Conservation (phyloP, 2,797 vertebrate species). For the Galagoides demidoff region DNA sequence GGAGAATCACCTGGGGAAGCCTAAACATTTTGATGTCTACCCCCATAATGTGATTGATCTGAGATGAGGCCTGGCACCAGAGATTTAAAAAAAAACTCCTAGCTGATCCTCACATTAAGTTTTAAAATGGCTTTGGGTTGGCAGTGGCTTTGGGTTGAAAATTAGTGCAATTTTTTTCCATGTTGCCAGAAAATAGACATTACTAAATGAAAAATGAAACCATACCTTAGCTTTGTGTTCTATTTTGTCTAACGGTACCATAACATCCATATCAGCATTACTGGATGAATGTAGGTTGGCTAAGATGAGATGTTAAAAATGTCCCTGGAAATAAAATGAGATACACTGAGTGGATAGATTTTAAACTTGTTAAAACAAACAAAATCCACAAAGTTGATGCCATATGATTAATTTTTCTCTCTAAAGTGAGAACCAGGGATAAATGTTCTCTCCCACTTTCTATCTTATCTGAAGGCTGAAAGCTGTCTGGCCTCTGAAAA, state of each 20-base stretch:
- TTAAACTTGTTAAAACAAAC: slow-evolving; percentile 16
- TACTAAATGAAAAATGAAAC: background rate
- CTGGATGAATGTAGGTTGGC: background rate
- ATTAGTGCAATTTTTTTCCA: background rate
- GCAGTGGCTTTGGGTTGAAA: slow-evolving; percentile 19
- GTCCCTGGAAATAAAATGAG: background rate
- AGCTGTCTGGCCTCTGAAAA: background rate
- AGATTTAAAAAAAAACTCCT: background rate
- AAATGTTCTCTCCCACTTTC: background rate
- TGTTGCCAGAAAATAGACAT: background rate
- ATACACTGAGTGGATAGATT: background rate
- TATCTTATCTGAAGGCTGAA: background rate
- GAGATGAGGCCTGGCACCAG: background rate
- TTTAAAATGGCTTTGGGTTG: slow-evolving; percentile 1
- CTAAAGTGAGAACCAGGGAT: background rate
- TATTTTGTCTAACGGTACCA: background rate
- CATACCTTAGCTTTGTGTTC: background rate
- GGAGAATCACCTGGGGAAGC: background rate
- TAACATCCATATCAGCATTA: background rate
- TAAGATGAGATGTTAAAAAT: background rate
- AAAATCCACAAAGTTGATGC: background rate
- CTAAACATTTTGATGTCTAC: background rate
- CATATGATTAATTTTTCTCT: background rate
- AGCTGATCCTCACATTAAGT: background rate
- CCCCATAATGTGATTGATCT: background rate